Evolutionary conservation across 2,888 invertebrate genomes (phyloP), one percentile per base, ranked within the genome.

Genomic region (Nephrocerus scutellatus): DNA sequence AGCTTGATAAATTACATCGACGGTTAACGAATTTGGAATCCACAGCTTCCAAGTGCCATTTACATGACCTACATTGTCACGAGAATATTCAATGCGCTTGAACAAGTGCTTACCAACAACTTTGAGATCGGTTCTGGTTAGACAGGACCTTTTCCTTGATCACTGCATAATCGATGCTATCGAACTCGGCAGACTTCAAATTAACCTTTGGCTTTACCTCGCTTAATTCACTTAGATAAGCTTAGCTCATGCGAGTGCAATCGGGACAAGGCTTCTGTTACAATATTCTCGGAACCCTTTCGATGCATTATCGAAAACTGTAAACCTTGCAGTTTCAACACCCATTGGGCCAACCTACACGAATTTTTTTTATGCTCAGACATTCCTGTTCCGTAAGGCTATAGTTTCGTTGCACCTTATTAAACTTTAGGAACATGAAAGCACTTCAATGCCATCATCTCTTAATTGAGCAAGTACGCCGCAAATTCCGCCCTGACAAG

Each of bases 281-380:
- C 50, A 3, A 47, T 28, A 41, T 57, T 52, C 1, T 43, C 36
- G 2, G 44, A 43, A 1, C 55, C 55, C 28, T 49, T 54, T 6
- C 58, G 41, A 35, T 60, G 56, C 7, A 46, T 41, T 3, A 48
- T 41, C 2, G 26, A 14, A 36, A 37, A 20, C 49, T 42, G 41
- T 34, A 34, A 59, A 42, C 23, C 43, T 31, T 47, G 48, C 3
- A 48, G 19, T 13, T 41, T 35, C 4, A 49, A 12, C 1, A 43
- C 41, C 47, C 49, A 60, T 6, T 53, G 14, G 2, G 55, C 55
- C 19, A 57, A 36, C 21, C 52, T 36, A 4, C 53, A 57, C 14
- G 40, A 40, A 3, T 55, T 48, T 16, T 54, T 51, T 31, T 51
- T 49, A 31, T 51, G 33, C 14, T 41, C 4, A 35, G 20, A 31